Evolutionary conservation across 2,888 invertebrate genomes (phyloP), one percentile per base, ranked within the genome.

Genomic region (Iselma pallidipennis): DNA sequence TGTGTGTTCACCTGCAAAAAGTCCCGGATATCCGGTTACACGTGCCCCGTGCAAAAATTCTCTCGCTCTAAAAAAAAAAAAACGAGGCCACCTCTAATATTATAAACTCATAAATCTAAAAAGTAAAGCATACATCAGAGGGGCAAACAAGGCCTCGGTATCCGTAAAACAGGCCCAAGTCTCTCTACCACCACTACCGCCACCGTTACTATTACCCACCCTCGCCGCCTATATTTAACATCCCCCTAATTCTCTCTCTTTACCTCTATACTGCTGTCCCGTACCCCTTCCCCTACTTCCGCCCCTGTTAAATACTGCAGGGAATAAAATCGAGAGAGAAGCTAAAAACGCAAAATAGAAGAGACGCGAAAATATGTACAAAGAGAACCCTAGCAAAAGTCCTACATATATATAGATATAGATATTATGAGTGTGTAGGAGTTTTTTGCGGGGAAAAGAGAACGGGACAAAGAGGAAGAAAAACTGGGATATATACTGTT

Each of bases 261-360:
- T 69, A 58, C 71, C 72, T 60, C 63, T 59, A 54, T 66, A 66
- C 65, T 62, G 63, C 70, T 63, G 37, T 37, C 37, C 37, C 16
- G 16, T 37, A 37, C 37, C 73, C 66, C 65, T 61, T 61, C 61
- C 66, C 59, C 59, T 62, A 50, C 21, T 57, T 64, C 69, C 69
- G 65, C 64, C 73, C 70, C 73, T 75, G 69, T 70, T 74, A 73
- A 73, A 76, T 74, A 74, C 73, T 72, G 73, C 70, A 68, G 69
- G 72, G 73, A 75, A 76, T 74, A 75, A 76, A 75, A 75, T 75
- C 74, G 76, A 74, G 76, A 74, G 76, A 75, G 59, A 73, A 74
- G 77, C 76, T 76, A 77, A 77, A 77, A 77, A 77, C 76, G 77
- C 75, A 77, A 78, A 78, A 77, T 77, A 78, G 77, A 77, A 75